A percentile compares a stretch with the other conserved stretches of the same genome.
phyloP scores from a whole-genome alignment of 2,113 vertebrate species.

The Silurus meridionalis region DNA sequence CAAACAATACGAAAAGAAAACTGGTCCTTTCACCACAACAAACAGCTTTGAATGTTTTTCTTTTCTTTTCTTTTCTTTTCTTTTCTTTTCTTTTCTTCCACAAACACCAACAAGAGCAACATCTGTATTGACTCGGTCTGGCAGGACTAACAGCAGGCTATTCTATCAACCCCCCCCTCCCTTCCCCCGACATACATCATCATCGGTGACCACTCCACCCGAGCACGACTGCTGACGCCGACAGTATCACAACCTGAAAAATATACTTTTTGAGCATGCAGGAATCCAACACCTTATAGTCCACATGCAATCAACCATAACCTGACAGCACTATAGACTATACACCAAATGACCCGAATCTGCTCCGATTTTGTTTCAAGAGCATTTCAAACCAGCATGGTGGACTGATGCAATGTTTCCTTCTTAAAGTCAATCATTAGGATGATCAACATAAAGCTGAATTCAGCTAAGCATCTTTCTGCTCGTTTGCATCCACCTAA shows the following conservation, averaged over 20 bases:
- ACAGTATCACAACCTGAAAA: slow-evolving; percentile 37
- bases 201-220: slow-evolving; percentile 40
- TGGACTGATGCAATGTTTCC: not conserved
- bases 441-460: not conserved
- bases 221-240: slow-evolving; percentile 50
- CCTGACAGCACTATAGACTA: not conserved
- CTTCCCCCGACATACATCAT: slow-evolving; percentile 11
- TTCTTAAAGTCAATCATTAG: not conserved
- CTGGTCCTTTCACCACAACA: slow-evolving; percentile 39
- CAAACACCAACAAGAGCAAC: slow-evolving; percentile 52
- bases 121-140: slow-evolving; percentile 52
- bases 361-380: not conserved
- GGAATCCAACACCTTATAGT: not conserved
- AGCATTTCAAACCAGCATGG: not conserved
- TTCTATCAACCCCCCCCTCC: slow-evolving; percentile 33
- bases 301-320: not conserved
- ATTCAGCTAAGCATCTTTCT: not conserved
- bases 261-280: not conserved
- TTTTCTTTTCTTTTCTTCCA: not conserved
- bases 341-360: not conserved
- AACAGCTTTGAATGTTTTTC: slow-evolving; percentile 8
- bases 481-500: not conserved
- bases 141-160: slow-evolving; percentile 50
- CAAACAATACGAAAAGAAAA: slow-evolving; percentile 37
- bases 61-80: slow-evolving; percentile 20